Evolutionary conservation across 2,797 vertebrate species (phyloP), one percentile per base, ranked within the genome.

Genomic region (Hafferia zeledoni): DNA sequence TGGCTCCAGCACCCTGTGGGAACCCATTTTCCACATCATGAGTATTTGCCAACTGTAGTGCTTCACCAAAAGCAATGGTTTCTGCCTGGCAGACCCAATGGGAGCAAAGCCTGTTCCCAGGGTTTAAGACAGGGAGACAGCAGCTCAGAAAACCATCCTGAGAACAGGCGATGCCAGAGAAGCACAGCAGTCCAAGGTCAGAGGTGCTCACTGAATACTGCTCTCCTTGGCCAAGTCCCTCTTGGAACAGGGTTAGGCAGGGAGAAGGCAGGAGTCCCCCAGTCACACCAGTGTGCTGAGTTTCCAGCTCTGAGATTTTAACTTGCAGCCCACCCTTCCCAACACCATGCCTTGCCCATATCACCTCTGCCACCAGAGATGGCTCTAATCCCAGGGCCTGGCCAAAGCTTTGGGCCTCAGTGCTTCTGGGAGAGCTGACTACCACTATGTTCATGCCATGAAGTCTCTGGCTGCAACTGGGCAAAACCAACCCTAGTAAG

Each of bases 71-170:
- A 78, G n/a, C 23, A 35, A 78, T 9, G 3, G 14, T 71, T 91
- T 85, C 76, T 92, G 72, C 49, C 43, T 13, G 4, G 68, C 39
- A 77, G 69, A 64, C n/a, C 82, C 80, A 69, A 49, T 6, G 72
- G 78, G 91, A 91, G 13, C 49, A 70, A 68, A 74, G 37, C 30
- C 53, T 57, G 57, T 94, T 95, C 68, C 65, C 69, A 75, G 20
- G 33, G 13, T 31, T 27, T 13, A 2, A 68, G 46, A 52, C 0
- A 0, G n/a, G 35, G 35, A 93, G 55, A 57, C 0, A 7, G 68
- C 56, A 89, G 82, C 56, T 83, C 64, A 83, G 68, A 80, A 83
- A 90, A 59, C 17, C 47, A 56, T 86, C 47, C 57, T 1, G 3
- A 63, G 56, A 77, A 63, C 19, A 55, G 33, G 41, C 0, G 0